Base-by-base conservation (phyloP, 2,797 vertebrate species). In the Coccyzus lansbergi region DNA sequence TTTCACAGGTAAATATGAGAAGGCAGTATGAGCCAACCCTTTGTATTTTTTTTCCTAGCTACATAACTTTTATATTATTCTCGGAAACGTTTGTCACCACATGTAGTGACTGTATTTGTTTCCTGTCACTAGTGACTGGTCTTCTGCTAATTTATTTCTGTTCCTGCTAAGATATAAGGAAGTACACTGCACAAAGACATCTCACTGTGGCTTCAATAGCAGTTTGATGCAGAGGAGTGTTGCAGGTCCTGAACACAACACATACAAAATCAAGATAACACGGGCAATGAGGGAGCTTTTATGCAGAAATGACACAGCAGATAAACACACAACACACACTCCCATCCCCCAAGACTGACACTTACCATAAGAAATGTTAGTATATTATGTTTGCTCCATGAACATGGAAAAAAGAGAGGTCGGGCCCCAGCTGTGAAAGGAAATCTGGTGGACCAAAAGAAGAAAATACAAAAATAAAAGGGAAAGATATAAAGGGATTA, bases 1-100 rank as follows among this genome's bases (percentile, higher is more conserved):
- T 36, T 67, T 69, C 56, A 46, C 29, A 62, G 63, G 68, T 70
- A 83, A 86, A 75, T 31, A 82, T 1, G 9, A 78, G 44, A 62
- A 81, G 49, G n/a, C 64, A 51, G 56, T 52, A 90, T 21, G 13
- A 79, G 15, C 52, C 67, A 83, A 76, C 9, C 24, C 4, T 1
- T 20, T 79, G 69, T 76, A 9, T 38, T 62, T 96, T 94, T 48
- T 38, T 88, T 91, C 76, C 48, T 83, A 20, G 81, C 83, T 77
- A 29, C 74, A 5, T 29, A 63, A 82, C 34, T 91, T 84, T 13
- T 21, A 10, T 9, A 77, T 68, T 40, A 24, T 44, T 62, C 28
- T 70, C 5, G 1, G 53, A 94, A 88, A 80, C 18, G 59, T 83
- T 79, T 94, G 31, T 62, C 75, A 40, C 40, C 15, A 13, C 59